These are phyloP conservation scores for Sarcophaga rosellei DNA, from an alignment of 2,888 invertebrate species.

Conservation along the genomic window DNA sequence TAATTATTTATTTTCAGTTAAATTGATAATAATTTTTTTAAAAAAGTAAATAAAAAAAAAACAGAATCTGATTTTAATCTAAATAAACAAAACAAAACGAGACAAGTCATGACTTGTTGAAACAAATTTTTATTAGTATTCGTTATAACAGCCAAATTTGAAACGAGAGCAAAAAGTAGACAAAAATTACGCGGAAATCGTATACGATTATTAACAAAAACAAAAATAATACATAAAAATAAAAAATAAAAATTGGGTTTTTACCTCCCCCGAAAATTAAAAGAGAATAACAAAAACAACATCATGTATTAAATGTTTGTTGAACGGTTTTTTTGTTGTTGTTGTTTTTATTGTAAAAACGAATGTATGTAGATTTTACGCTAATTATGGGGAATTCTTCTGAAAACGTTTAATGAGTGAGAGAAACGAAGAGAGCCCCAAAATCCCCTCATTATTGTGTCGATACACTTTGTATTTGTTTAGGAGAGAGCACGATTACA, in stretches of 20 bases:
- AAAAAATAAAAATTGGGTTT: constrained; percentile 57
- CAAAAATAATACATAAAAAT: background rate
- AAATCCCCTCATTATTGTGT: constrained; percentile 55
- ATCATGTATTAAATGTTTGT: background rate
- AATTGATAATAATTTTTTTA: background rate
- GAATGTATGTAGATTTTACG: constrained; percentile 38
- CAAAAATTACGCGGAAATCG: constrained; percentile 34
- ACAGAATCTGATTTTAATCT: background rate
- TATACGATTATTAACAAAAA: background rate
- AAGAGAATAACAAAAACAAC: constrained; percentile 31
- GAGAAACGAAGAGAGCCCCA: constrained; percentile 42
- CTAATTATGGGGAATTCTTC: constrained; percentile 67
- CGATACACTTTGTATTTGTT: background rate
- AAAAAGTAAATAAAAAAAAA: background rate
- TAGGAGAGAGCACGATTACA: constrained; percentile 20
- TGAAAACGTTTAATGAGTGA: constrained; percentile 16
- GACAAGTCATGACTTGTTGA: background rate
- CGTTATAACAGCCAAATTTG: background rate
- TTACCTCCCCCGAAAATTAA: constrained; percentile 27
- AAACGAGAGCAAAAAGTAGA: constrained; percentile 6
- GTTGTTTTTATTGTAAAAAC: background rate
- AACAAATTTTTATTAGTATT: background rate
- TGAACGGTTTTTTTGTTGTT: background rate
- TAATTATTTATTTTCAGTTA: background rate
- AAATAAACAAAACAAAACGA: background rate